These are phyloP conservation scores for Solenodon paradoxus DNA, from an alignment of 2,113 vertebrate species.

Conservation along the genomic window DNA sequence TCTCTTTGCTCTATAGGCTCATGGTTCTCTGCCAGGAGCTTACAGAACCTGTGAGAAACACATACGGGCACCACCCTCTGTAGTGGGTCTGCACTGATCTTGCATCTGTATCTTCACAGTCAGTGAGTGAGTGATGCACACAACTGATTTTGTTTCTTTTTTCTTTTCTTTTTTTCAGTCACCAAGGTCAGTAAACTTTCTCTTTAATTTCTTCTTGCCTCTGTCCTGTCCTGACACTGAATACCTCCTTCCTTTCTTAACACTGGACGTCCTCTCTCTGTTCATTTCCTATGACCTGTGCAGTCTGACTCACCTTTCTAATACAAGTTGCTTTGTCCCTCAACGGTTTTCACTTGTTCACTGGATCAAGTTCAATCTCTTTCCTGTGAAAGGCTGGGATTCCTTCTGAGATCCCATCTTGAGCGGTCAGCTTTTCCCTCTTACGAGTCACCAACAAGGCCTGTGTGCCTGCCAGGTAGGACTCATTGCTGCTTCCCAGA, in stretches of 20 bases:
- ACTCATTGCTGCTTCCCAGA: neutral
- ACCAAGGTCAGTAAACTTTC: neutral
- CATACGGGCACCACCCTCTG: neutral
- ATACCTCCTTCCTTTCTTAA: neutral
- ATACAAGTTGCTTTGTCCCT: neutral
- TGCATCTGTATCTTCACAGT: neutral
- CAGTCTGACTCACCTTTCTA: neutral
- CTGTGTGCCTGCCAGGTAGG: neutral
- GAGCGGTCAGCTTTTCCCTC: neutral
- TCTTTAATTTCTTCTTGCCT: neutral
- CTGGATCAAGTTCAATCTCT: neutral
- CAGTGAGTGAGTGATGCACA: neutral
- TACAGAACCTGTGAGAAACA: neutral
- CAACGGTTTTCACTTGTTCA: neutral
- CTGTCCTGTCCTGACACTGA: neutral
- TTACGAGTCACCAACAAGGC: neutral
- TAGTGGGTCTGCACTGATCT: neutral
- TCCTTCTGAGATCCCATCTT: neutral
- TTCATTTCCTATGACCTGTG: neutral
- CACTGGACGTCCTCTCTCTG: neutral
- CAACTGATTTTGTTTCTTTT: neutral
- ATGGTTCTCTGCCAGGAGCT: neutral
- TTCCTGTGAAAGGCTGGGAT: neutral
- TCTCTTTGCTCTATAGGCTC: neutral
- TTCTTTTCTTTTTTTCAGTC: neutral